A percentile compares a stretch with the other conserved stretches of the same genome.
Conservation (phyloP, 53 echinoderm and acorn worm species). For the Astropecten irregularis region DNA sequence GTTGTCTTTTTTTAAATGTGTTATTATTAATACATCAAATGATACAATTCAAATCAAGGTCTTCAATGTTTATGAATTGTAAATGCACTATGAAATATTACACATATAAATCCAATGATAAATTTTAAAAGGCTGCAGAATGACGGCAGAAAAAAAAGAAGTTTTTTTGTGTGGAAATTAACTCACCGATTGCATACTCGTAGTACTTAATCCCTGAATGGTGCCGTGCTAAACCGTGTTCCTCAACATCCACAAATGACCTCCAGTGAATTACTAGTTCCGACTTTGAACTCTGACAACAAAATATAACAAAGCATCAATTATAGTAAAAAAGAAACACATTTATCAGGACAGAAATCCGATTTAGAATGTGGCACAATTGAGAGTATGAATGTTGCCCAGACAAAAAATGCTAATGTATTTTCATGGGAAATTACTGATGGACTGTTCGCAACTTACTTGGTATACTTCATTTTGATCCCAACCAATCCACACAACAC, state of each 20-base stretch:
- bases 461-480: constrained; percentile 15
- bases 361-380: background rate
- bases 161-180: background rate
- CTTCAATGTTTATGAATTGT: too few relatives aligned
- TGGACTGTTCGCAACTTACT: background rate
- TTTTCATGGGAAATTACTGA: background rate
- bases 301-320: background rate
- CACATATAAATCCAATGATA: too few relatives aligned
- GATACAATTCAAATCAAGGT: too few relatives aligned
- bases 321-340: background rate
- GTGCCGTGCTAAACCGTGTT: constrained; percentile 30
- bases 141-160: background rate
- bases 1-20: too few relatives aligned
- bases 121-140: too few relatives aligned
- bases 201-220: constrained; percentile 62
- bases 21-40: too few relatives aligned
- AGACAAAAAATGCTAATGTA: background rate
- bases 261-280: constrained; percentile 53
- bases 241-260: constrained; percentile 63
- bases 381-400: background rate
- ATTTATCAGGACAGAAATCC: too few relatives aligned
- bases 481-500: constrained; percentile 59
- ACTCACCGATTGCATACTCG: constrained; percentile 61
- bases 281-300: constrained; percentile 4
- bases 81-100: too few relatives aligned